These are phyloP conservation scores for Dione vanillae DNA, from an alignment of 2,888 invertebrate genomes.

Conservation along the genomic window DNA sequence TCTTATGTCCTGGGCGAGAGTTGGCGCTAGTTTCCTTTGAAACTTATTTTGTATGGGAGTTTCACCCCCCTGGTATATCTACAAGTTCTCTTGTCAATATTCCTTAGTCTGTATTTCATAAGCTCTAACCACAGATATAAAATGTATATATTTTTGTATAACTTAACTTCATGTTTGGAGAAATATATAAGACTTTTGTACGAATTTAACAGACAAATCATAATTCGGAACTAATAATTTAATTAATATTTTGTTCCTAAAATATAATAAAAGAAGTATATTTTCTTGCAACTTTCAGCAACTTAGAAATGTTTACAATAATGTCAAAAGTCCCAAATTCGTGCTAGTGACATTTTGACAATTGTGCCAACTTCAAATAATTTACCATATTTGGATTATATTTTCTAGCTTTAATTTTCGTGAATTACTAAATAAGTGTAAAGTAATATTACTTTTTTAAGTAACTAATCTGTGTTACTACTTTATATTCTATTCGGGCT, in stretches of 20 bases:
- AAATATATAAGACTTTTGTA: not conserved
- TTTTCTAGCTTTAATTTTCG: conserved; percentile 58
- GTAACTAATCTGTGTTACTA: not conserved
- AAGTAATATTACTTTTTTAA: conserved; percentile 11
- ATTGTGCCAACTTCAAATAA: conserved; percentile 57
- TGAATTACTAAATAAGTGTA: conserved; percentile 15
- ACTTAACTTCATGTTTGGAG: not conserved
- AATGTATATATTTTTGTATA: not conserved
- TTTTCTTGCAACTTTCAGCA: not conserved
- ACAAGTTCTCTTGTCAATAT: conserved; percentile 25
- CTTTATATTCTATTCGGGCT: conserved; percentile 14
- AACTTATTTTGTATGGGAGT: too few species aligned
- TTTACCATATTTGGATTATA: conserved; percentile 64
- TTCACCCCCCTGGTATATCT: too few species aligned
- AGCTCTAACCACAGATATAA: not conserved
- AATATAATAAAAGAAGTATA: not conserved
- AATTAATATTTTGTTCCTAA: not conserved
- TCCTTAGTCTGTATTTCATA: not conserved
- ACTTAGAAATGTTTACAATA: not conserved
- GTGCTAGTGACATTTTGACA: conserved; percentile 51
- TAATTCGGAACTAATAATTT: not conserved
- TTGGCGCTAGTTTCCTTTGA: too few species aligned
- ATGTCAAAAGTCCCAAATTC: not conserved
- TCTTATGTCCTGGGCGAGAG: too few species aligned
- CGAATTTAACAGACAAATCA: not conserved